phyloP scores from a whole-genome alignment of 2,797 vertebrate genomes.

The Hydrolagus colliei region DNA sequence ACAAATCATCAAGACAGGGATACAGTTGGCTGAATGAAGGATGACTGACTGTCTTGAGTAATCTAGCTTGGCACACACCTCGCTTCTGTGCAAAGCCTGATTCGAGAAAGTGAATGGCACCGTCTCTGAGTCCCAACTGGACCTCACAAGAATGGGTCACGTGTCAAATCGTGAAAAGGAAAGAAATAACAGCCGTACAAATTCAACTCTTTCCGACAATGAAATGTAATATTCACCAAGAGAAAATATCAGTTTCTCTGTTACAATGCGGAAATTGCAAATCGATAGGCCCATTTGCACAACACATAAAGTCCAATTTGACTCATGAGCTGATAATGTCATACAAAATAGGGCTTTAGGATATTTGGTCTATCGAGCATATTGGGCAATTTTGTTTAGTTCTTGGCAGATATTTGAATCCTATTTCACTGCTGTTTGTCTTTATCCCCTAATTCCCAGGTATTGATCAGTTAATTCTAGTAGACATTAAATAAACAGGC shows the following conservation, averaged over 20 bases:
- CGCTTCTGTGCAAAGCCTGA: neutral
- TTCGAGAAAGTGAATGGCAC: neutral
- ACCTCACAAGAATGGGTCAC: neutral
- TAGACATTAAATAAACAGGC: neutral
- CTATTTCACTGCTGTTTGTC: too few species aligned
- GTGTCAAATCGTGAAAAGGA: neutral
- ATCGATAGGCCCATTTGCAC: neutral
- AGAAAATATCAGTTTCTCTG: neutral
- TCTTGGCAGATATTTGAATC: too few species aligned
- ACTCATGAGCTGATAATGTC: neutral
- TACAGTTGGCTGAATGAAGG: conserved; percentile 16
- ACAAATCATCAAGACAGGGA: neutral
- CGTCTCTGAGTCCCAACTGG: neutral
- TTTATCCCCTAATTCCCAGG: too few species aligned
- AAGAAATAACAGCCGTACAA: neutral
- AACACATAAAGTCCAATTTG: neutral
- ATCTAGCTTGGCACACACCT: conserved; percentile 1
- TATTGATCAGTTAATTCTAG: neutral
- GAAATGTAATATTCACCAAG: neutral
- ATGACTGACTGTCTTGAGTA: conserved; percentile 7
- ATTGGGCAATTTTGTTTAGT: too few species aligned
- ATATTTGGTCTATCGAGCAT: too few species aligned
- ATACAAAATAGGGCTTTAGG: neutral
- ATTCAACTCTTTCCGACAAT: neutral
- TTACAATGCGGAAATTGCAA: neutral